These are phyloP conservation scores for Gnatocerus cornutus DNA, from an alignment of 2,888 invertebrate species.

Conservation along the genomic window DNA sequence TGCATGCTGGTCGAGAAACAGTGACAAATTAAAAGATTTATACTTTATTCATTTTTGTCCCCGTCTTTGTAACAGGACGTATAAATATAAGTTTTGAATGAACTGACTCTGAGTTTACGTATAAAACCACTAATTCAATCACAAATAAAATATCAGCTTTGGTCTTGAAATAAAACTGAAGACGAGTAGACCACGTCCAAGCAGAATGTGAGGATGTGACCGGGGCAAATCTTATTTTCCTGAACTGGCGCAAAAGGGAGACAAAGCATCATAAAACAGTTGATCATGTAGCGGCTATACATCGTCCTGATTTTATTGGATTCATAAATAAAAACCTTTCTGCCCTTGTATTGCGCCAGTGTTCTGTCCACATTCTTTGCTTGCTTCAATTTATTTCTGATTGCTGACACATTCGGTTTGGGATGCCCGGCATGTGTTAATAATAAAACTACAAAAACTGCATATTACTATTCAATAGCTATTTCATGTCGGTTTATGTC, in stretches of 20 bases:
- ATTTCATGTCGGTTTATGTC: too few species aligned
- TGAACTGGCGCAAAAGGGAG: slow-evolving; percentile 51
- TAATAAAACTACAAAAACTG: too few species aligned
- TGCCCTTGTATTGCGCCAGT: not conserved
- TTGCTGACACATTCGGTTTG: not conserved
- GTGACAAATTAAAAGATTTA: slow-evolving; percentile 70
- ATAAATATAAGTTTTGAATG: slow-evolving; percentile 24
- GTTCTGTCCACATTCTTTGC: not conserved
- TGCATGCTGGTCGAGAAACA: slow-evolving; percentile 62
- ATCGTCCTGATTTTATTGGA: slow-evolving; percentile 59
- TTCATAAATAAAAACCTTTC: slow-evolving; percentile 55
- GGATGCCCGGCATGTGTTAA: too few species aligned
- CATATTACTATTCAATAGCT: too few species aligned
- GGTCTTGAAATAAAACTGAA: slow-evolving; percentile 36
- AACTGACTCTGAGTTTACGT: slow-evolving; percentile 2
- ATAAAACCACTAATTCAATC: slow-evolving; percentile 20
- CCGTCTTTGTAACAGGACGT: slow-evolving; percentile 23
- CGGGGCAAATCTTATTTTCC: slow-evolving; percentile 57
- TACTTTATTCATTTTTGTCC: slow-evolving; percentile 48
- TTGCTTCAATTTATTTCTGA: slow-evolving; percentile 20
- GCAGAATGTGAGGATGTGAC: slow-evolving; percentile 61
- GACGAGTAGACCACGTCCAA: slow-evolving; percentile 55
- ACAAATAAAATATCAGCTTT: slow-evolving; percentile 25
- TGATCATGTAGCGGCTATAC: slow-evolving; percentile 62
- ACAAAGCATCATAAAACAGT: slow-evolving; percentile 61